Evolutionary conservation across 1,140 invertebrate species (phyloP), one percentile per base, ranked within the genome.

Genomic region (Drosophila repleta): DNA sequence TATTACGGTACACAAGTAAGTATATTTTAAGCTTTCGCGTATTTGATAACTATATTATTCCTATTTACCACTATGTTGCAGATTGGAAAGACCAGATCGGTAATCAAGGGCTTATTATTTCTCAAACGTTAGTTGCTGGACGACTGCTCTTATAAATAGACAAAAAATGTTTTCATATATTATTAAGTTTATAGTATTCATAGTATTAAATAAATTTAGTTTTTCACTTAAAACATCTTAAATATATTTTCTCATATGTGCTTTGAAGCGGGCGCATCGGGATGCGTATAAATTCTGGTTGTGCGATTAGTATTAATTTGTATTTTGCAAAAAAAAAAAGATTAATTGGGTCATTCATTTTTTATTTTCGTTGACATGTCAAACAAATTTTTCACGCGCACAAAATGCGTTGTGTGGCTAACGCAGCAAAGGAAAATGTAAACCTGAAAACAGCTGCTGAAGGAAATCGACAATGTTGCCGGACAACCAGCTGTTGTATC

Each of bases 1-100:
- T 4, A 90, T 95, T 39, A 93, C 92, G n/a, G 94, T 96, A 81
- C 94, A 95, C 66, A 88, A 92, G 85, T 85, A 91, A 46, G 57
- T 43, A 7, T 18, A 11, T 4, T 15, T 46, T 3, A 4, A 46
- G 0, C 1, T 21, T 13, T 5, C 11, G 7, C 62, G 29, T 39
- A 11, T 7, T 29, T 58, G n/a, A n/a, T n/a, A 17, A 43, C 39
- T 17, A 2, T 7, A 6, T 41, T 35, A 11, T 10, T 35, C n/a
- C 4, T 10, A n/a, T 49, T 49, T 15, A 8, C 5, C 6, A 17
- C 17, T 32, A 7, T 62, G 7, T 75, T 75, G 6, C 26, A 84
- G 82, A 55, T 65, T 84, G 51, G 80, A 83, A 46, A 32, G 73
- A 8, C 82, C 82, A 21, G 77, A 85, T 4, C 68, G 67, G 35